Evolutionary conservation across 1,140 invertebrate genomes (phyloP).

Genomic region (Drosophila sp.): DNA sequence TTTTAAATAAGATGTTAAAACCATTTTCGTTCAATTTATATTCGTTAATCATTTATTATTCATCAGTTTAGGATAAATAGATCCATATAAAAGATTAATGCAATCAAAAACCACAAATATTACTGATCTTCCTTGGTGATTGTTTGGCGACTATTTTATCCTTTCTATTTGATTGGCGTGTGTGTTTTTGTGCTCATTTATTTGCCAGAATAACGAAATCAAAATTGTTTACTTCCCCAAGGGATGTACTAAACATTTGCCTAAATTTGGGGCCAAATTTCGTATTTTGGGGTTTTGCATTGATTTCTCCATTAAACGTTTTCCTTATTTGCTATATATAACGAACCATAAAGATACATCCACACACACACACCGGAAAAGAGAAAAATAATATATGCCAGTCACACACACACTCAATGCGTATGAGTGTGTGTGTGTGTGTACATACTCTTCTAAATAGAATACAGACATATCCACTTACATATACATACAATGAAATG

Average conservation of each 20-base stretch:
- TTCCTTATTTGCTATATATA: conserved; percentile 1
- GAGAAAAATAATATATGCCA: conserved; percentile 41
- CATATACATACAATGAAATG: conserved; percentile 21
- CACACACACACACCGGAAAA: background rate
- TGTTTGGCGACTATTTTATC: background rate
- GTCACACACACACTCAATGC: conserved; percentile 10
- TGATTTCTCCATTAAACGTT: conserved; percentile 48
- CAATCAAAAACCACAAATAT: too few relatives aligned
- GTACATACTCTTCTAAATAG: conserved; percentile 3
- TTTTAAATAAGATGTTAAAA: too few relatives aligned
- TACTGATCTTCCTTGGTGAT: too few relatives aligned
- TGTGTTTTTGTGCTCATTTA: too few relatives aligned
- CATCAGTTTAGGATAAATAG: too few relatives aligned
- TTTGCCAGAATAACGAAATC: background rate
- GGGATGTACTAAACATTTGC: conserved; percentile 9
- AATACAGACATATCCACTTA: conserved; percentile 11
- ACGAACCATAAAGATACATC: conserved; percentile 31
- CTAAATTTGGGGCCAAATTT: conserved; percentile 44
- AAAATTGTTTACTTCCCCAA: conserved; percentile 9
- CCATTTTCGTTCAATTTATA: too few relatives aligned
- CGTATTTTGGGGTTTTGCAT: conserved; percentile 41
- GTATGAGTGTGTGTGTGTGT: too few relatives aligned
- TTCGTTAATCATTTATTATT: too few relatives aligned
- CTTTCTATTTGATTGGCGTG: background rate
- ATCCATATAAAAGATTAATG: too few relatives aligned